phyloP scores from a whole-genome alignment of 2,113 vertebrate species.

The Xenopus borealis region DNA sequence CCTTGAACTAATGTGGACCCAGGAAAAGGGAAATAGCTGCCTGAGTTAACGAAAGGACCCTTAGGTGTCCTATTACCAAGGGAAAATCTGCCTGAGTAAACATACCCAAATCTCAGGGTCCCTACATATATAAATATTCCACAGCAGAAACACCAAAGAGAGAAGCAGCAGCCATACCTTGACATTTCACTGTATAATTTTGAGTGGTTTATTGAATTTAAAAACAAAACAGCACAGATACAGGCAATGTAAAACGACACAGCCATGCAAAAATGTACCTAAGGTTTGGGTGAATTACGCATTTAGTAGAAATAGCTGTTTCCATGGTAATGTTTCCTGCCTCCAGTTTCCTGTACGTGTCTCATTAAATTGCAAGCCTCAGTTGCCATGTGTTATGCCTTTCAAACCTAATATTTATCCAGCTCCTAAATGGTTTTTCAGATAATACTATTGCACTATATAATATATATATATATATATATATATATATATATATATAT shows the following conservation, averaged over 20 bases:
- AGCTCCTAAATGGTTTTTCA: not conserved
- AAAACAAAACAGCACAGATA: not conserved
- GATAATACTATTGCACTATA: too few species aligned
- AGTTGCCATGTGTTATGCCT: conserved; percentile 27
- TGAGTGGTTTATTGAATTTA: not conserved
- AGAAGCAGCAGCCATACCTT: not conserved
- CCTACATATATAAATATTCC: not conserved
- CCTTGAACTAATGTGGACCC: too few species aligned
- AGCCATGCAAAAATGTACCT: conserved; percentile 5
- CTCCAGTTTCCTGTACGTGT: conserved; percentile 23
- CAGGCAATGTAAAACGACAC: conserved; percentile 3
- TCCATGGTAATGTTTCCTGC: conserved; percentile 34
- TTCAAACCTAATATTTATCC: conserved; percentile 20
- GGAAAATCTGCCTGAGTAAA: too few species aligned
- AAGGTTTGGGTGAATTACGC: conserved; percentile 7
- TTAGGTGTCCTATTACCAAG: too few species aligned
- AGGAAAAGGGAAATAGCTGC: too few species aligned
- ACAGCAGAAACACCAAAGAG: not conserved
- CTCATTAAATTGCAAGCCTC: conserved; percentile 32
- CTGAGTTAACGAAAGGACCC: too few species aligned
- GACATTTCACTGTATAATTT: not conserved
- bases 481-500: too few species aligned
- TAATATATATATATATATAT: too few species aligned
- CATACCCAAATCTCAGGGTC: too few species aligned
- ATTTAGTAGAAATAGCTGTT: conserved; percentile 38